Base-by-base conservation (phyloP, 2,888 invertebrate genomes). In the Dorcus parallelipipedus region DNA sequence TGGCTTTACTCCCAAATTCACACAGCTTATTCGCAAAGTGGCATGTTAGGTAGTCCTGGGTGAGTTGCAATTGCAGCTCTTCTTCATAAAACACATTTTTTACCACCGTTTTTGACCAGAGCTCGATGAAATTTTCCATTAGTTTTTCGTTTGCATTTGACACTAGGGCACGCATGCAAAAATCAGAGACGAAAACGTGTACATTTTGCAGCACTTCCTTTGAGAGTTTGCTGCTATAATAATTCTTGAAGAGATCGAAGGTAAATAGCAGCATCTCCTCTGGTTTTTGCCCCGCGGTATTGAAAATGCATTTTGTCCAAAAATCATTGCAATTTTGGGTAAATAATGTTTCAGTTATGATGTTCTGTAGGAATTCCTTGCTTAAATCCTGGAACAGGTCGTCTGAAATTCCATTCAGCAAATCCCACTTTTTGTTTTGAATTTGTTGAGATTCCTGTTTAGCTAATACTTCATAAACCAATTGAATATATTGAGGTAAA, bases 111-210 rank as follows among this genome's bases (percentile, higher is more conserved):
- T 17, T 20, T 14, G 20, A 20, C 52, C 52, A 52, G 14, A 33
- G n/a, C n/a, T 17, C 10, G 5, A 43, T 43, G 38, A 52, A 52
- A n/a, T 38, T 52, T 52, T 52, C 14, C 3, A 52, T 10, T n/a
- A 45, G 14, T 20, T 14, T 38, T 5, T 38, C 10, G 6, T n/a
- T 6, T 45, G 9, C 17, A 20, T 52, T 52, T 7, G 38, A 4
- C n/a, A 23, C 38, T 10, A 52, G 20, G 38, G 9, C 45, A 9
- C 39, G 17, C 2, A 26, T 33, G 14, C 43, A n/a, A 20, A 45
- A 52, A 33, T 47, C 38, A 5, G 14, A 10, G 8, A 52, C 3
- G 23, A 45, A 52, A 14, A 9, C 17, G n/a, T 20, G 38, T 9
- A 52, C 23, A 9, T 20, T 10, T 10, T 17, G 9, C 4, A 43